Evolutionary conservation across 2,888 invertebrate genomes (phyloP), one percentile per base, ranked within the genome.

Genomic region (Danaus chrysippus): DNA sequence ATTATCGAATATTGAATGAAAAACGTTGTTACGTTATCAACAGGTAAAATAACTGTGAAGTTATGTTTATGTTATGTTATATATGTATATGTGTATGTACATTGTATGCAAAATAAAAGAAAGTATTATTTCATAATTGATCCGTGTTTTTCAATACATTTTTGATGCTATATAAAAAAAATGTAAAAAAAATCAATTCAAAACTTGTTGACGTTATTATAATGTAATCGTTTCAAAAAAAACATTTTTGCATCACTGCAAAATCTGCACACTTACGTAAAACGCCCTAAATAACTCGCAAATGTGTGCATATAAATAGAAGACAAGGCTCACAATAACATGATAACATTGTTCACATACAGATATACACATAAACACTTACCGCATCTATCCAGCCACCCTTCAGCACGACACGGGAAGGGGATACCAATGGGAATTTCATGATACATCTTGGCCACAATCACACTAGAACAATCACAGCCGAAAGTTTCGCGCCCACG

Each of bases 371-470:
- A 23, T 19, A 23, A 53, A 42, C 54, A 77, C 88, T 87, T 73
- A 91, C 91, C 90, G 70, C 88, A 91, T 86, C 86, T 80, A 65
- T 90, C 83, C 19, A 91, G 78, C 91, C 91, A 91, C 53, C 91
- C 91, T 72, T 91, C 91, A 15, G 84, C 91, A 54, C 89, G 84
- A 73, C 91, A 91, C 23, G 91, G 91, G 67, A 84, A 91, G 58
- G 81, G 75, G 66, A 90, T 91, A 70, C 82, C 81, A 66, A 86
- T 70, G 69, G 73, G 67, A 66, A 68, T 73, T 70, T 83, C 79
- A 70, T 73, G 78, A 76, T 77, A 85, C 88, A 88, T 88, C 70
- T 81, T 83, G 73, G 63, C 67, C 78, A 76, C 73, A 73, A 72
- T 71, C 76, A 79, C 78, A 69, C 61, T 71, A 70, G 62, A 73